Evolutionary conservation across 2,888 invertebrate species (phyloP).

Genomic region (Lapara coniferarum): DNA sequence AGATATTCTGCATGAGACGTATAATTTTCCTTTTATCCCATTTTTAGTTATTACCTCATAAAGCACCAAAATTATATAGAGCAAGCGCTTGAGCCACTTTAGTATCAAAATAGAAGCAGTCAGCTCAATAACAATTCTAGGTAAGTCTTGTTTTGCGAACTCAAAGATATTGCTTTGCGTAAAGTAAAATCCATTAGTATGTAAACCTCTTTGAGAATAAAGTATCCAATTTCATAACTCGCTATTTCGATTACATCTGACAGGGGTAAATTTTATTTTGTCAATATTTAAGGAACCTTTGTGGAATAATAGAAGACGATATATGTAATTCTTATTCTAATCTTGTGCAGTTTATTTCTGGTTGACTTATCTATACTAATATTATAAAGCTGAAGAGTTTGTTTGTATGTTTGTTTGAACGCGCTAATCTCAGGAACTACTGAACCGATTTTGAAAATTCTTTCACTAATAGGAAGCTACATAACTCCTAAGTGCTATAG

Average conservation of each 20-base stretch:
- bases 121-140: background rate
- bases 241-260: slow-evolving; percentile 21
- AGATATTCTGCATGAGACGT: too few relatives aligned
- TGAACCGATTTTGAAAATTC: too few relatives aligned
- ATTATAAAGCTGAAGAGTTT: too few relatives aligned
- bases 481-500: too few relatives aligned
- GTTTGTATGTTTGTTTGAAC: too few relatives aligned
- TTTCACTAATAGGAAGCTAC: too few relatives aligned
- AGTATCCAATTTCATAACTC: slow-evolving; percentile 17
- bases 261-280: slow-evolving; percentile 25
- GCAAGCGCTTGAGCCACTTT: background rate
- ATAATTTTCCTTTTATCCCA: too few relatives aligned
- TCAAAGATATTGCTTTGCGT: background rate
- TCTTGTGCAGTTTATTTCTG: background rate
- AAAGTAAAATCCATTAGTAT: slow-evolving; percentile 16
- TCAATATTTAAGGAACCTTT: slow-evolving; percentile 11
- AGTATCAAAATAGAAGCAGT: background rate
- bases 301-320: background rate
- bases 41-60: background rate
- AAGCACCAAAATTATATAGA: background rate
- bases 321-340: background rate
- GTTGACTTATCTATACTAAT: background rate
- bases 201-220: slow-evolving; percentile 3
- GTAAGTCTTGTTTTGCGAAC: background rate
- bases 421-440: too few relatives aligned